These are phyloP conservation scores for Pteropus alecto DNA, from an alignment of 2,113 vertebrate species.

Conservation along the genomic window DNA sequence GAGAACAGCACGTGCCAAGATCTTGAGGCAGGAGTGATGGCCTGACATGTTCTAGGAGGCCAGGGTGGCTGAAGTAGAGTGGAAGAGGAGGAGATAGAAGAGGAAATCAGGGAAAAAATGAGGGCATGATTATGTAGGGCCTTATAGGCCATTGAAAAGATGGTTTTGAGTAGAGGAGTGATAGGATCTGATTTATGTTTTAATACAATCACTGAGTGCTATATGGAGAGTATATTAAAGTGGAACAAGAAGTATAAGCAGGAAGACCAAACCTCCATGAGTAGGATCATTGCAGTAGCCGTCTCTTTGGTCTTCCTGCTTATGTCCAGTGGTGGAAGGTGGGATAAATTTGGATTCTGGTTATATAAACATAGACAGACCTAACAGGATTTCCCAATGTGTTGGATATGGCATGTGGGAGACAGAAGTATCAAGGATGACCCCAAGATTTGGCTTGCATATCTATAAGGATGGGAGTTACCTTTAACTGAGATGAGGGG, in stretches of 20 bases:
- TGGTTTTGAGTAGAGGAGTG: background rate
- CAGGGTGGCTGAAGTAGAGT: background rate
- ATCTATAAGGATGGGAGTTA: background rate
- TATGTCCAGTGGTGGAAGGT: background rate
- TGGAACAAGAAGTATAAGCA: background rate
- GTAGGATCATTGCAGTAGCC: background rate
- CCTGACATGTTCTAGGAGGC: background rate
- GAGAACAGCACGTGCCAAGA: background rate
- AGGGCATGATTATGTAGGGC: background rate
- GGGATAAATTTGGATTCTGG: background rate
- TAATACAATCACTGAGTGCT: background rate
- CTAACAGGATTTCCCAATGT: background rate
- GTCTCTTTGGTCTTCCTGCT: background rate
- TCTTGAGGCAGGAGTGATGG: background rate
- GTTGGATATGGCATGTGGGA: background rate
- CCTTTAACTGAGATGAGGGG: background rate
- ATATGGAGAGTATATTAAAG: background rate
- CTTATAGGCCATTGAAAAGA: background rate
- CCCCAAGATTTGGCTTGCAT: background rate
- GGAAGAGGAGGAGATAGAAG: background rate
- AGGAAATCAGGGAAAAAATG: background rate
- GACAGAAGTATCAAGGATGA: background rate
- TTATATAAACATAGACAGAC: background rate
- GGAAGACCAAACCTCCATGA: background rate
- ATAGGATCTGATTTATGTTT: background rate